phyloP scores from a whole-genome alignment of 37 sponge, comb jelly and placozoan species.

The Ephydatia muelleri region DNA sequence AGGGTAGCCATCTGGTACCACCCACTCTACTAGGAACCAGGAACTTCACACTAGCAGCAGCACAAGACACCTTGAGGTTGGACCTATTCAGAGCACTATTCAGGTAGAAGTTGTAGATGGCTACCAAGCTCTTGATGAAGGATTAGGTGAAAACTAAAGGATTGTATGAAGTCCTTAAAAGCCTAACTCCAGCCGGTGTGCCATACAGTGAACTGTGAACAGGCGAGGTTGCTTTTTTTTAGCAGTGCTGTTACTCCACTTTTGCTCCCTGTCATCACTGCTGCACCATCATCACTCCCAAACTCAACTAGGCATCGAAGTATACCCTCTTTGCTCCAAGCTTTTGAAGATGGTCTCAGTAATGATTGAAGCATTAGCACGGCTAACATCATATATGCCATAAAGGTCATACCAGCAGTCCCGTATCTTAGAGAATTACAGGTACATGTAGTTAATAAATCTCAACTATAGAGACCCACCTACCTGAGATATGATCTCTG shows the following conservation, averaged over 20 bases:
- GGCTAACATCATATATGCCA: not conserved
- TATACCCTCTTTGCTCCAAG: not conserved
- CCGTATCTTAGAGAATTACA: too few species aligned
- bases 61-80: not conserved
- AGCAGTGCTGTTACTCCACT: not conserved
- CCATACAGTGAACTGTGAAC: not conserved
- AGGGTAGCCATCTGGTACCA: not conserved
- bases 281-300: not conserved
- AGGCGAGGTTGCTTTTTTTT: not conserved
- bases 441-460: too few species aligned
- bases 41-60: not conserved
- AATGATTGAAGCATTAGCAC: not conserved
- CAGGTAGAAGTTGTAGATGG: not conserved
- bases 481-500: too few species aligned
- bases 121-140: not conserved
- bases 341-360: not conserved
- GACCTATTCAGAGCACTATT: not conserved
- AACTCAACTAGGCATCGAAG: not conserved
- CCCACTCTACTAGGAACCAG: not conserved
- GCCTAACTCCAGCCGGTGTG: not conserved
- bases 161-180: too few species aligned
- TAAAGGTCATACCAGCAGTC: too few species aligned
- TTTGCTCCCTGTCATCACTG: not conserved
- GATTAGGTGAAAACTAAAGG: not conserved
- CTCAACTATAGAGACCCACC: too few species aligned